Evolutionary conservation across 2,113 vertebrate genomes (phyloP).

Genomic region (Empidonax alnorum): DNA sequence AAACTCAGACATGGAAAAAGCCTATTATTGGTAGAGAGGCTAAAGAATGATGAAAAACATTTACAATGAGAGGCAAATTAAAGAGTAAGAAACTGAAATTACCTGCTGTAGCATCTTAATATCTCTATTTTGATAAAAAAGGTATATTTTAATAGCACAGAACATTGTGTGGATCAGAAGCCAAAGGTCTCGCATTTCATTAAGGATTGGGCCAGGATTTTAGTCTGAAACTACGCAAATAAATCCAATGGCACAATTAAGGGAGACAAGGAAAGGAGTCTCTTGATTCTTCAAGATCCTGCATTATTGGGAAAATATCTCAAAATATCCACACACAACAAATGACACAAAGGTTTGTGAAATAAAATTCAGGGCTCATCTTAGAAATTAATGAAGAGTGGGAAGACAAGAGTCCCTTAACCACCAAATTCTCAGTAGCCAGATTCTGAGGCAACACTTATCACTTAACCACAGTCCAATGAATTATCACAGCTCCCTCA

Average conservation of each 20-base stretch:
- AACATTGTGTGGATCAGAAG: neutral
- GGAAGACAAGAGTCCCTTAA: neutral
- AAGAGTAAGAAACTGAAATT: neutral
- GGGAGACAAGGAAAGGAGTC: neutral
- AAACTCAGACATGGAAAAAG: neutral
- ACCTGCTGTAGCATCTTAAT: neutral
- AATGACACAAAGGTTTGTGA: neutral
- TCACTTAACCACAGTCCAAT: neutral
- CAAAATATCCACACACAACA: neutral
- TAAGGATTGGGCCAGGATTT: neutral
- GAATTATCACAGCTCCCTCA: slow-evolving; percentile 20
- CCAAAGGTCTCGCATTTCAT: neutral
- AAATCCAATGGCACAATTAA: neutral
- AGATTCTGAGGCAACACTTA: neutral
- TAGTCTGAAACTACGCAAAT: neutral
- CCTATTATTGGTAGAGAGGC: neutral
- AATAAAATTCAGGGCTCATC: neutral
- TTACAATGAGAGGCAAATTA: neutral
- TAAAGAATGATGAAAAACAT: neutral
- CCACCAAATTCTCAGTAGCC: neutral
- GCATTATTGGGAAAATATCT: neutral
- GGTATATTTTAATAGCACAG: neutral
- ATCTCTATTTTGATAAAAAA: neutral
- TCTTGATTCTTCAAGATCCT: neutral
- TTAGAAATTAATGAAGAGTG: neutral